A percentile compares a stretch with the other conserved stretches of the same genome.
Evolutionary conservation across 2,888 invertebrate genomes (phyloP).

Genomic region (Dermolepida albohirtum): DNA sequence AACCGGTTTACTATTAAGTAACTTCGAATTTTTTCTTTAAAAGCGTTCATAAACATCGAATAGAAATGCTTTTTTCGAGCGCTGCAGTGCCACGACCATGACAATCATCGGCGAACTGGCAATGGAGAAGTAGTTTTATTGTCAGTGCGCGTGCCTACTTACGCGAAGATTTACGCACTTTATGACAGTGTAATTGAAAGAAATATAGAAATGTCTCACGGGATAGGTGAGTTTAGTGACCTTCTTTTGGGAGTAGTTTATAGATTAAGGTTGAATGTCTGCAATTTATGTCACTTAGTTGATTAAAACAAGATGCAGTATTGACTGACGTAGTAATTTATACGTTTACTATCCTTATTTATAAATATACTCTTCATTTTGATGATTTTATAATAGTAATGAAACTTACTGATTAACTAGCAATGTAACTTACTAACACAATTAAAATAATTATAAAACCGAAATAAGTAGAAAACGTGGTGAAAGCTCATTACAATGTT

Average conservation of each 20-base stretch:
- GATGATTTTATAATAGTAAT: too few species aligned
- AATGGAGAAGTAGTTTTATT: constrained; percentile 8
- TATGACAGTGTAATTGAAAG: background rate
- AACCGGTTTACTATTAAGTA: constrained; percentile 24
- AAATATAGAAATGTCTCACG: constrained; percentile 8
- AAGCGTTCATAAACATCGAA: constrained; percentile 21
- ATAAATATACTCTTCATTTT: too few species aligned
- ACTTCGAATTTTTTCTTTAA: constrained; percentile 17
- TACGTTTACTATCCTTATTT: too few species aligned
- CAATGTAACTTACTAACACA: too few species aligned
- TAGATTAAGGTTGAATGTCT: too few species aligned
- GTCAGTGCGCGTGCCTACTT: constrained; percentile 3
- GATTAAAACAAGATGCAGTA: too few species aligned
- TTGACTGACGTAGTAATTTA: too few species aligned
- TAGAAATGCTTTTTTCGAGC: constrained; percentile 15
- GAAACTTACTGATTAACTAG: too few species aligned
- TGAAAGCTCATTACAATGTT: too few species aligned
- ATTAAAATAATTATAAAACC: too few species aligned
- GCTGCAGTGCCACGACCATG: constrained; percentile 4
- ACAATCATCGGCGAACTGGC: constrained; percentile 13
- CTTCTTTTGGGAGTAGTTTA: background rate
- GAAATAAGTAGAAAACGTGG: too few species aligned
- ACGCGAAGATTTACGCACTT: constrained; percentile 1
- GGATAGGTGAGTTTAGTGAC: constrained; percentile 10
- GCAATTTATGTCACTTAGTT: too few species aligned